Conservation (phyloP, 1,140 invertebrate species). For the Drosophila bipectinata region DNA sequence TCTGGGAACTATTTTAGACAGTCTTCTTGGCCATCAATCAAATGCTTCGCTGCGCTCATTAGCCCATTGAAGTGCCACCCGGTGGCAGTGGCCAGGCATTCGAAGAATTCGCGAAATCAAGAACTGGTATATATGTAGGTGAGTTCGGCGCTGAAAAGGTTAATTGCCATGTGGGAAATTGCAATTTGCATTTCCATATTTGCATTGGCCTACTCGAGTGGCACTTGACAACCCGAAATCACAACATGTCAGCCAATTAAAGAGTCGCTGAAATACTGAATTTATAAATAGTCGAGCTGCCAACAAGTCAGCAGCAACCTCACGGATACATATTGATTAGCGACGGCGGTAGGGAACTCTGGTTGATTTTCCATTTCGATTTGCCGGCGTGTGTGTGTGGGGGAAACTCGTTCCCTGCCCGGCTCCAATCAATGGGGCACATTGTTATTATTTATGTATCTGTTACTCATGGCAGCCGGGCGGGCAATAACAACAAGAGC, state of each 20-base stretch:
- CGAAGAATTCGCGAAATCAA: not conserved
- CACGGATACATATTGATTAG: conserved; percentile 57
- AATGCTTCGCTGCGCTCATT: conserved; percentile 24
- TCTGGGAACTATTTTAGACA: conserved; percentile 35
- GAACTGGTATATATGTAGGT: too few relatives aligned
- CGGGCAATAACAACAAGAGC: conserved; percentile 44
- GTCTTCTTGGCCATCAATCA: conserved; percentile 29
- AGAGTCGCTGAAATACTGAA: conserved; percentile 62
- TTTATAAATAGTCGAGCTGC: conserved; percentile 42
- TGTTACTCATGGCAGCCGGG: conserved; percentile 75
- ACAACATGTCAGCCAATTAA: conserved; percentile 81
- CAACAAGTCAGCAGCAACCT: conserved; percentile 32
- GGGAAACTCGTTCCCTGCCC: conserved; percentile 61
- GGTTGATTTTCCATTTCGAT: conserved; percentile 62
- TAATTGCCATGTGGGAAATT: conserved; percentile 46
- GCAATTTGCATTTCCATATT: conserved; percentile 31
- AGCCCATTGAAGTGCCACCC: conserved; percentile 21
- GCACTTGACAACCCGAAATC: conserved; percentile 71
- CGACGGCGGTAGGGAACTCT: conserved; percentile 19
- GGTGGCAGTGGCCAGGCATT: not conserved
- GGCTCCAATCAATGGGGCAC: conserved; percentile 69
- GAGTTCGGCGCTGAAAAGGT: conserved; percentile 11
- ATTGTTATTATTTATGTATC: conserved; percentile 78
- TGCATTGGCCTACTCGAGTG: conserved; percentile 11
- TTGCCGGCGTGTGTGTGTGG: conserved; percentile 17